These are phyloP conservation scores for Protobothrops flavoviridis DNA, from an alignment of 2,113 vertebrate genomes.

Conservation along the genomic window DNA sequence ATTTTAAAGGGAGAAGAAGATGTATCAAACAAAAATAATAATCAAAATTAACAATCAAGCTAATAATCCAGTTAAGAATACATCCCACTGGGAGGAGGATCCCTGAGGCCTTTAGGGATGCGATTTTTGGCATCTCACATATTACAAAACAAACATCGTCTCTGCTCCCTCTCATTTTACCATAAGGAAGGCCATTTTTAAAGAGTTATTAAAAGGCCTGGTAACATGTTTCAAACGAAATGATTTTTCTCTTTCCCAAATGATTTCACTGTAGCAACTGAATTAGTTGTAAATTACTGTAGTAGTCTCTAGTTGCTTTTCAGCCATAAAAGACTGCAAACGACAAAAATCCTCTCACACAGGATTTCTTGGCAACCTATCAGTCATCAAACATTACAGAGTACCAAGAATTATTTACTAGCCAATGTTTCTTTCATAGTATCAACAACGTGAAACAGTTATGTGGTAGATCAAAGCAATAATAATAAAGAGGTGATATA, in stretches of 20 bases:
- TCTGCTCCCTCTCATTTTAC: not conserved
- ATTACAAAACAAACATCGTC: not conserved
- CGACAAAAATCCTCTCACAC: not conserved
- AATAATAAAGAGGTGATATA: not conserved
- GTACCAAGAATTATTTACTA: not conserved
- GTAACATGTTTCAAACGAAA: not conserved
- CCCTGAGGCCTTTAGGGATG: not conserved
- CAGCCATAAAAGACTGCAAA: not conserved
- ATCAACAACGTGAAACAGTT: not conserved
- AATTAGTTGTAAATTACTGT: not conserved
- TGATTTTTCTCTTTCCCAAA: not conserved
- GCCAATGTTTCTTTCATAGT: not conserved
- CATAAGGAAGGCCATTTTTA: not conserved
- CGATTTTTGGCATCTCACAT: not conserved
- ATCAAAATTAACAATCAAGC: not conserved
- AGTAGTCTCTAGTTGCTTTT: not conserved
- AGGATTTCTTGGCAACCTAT: not conserved
- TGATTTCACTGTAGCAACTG: not conserved
- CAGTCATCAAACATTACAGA: not conserved
- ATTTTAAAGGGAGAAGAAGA: slow-evolving; percentile 5
- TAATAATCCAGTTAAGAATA: not conserved
- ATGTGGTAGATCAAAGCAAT: not conserved
- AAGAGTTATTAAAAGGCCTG: not conserved
- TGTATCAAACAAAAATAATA: not conserved
- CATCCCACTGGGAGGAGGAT: not conserved